phyloP scores from a whole-genome alignment of 2,888 invertebrate genomes.

The Morpho deidamia region DNA sequence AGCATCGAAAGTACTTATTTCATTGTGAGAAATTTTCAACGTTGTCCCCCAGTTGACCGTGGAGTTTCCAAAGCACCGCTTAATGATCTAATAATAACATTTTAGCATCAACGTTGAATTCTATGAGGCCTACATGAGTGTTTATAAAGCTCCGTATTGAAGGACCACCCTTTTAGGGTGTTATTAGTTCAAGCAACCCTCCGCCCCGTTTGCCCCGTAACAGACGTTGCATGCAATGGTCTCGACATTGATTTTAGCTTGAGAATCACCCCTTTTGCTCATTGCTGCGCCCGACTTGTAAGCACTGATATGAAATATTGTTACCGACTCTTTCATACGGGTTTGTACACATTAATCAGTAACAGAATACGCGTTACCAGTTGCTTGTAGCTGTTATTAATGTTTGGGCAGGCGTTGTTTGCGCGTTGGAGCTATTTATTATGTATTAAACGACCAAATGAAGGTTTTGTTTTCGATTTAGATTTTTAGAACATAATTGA shows the following conservation, averaged over 20 bases:
- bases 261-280: slow-evolving; percentile 8
- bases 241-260: slow-evolving; percentile 9
- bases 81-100: slow-evolving; percentile 1
- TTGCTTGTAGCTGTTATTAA: not conserved
- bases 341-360: slow-evolving; percentile 5
- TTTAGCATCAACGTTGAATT: too few species aligned
- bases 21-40: too few species aligned
- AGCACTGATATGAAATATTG: not conserved
- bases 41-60: too few species aligned
- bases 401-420: not conserved
- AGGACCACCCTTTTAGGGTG: slow-evolving; percentile 63
- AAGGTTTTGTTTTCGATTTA: too few species aligned
- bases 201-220: not conserved
- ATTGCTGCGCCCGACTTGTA: slow-evolving; percentile 2
- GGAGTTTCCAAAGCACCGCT: too few species aligned
- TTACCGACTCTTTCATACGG: slow-evolving; percentile 1
- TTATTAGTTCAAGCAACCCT: slow-evolving; percentile 47
- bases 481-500: too few species aligned
- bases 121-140: slow-evolving; percentile 39
- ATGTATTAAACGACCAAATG: too few species aligned
- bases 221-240: slow-evolving; percentile 9
- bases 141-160: slow-evolving; percentile 59
- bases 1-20: too few species aligned
- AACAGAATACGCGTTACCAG: not conserved
- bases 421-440: not conserved